Base-by-base conservation (phyloP, 2,888 invertebrate genomes). In the Cerceris ruficornis region DNA sequence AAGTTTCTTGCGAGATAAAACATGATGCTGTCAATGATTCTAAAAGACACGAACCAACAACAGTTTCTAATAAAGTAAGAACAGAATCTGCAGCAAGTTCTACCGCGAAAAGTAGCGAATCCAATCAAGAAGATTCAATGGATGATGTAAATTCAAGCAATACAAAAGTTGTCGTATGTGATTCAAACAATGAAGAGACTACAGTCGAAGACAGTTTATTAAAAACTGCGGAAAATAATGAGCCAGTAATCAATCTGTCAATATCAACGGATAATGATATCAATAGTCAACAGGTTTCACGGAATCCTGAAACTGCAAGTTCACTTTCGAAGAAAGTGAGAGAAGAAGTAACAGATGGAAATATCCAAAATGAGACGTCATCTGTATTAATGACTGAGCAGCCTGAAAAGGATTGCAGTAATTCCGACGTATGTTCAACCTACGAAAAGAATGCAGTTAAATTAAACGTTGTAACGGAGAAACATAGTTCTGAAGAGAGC, bases 401-500 rank as follows among this genome's bases (percentile, higher is more conserved):
- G n/a, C n/a, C n/a, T n/a, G n/a, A n/a, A n/a, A 28, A 28, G 28
- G 28, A 28, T 28, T 28, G 28, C 28, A 28, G 4, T 28, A 28
- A 4, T 28, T 28, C 28, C 1, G 28, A 28, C 28, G 28, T 28
- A 2, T 28, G 4, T 46, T 46, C 5, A 46, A 46, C 1, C 9
- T 46, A 8, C 11, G 46, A 11, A 8, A 11, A 46, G 17, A 71
- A 50, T 46, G 64, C 58, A 14, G 43, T 15, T 62, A 39, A n/a
- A 6, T 28, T 28, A 14, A n/a, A 1, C 14, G n/a, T 17, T 0
- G 11, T 46, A 46, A 15, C 7, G 2, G 55, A 59, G 6, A 52
- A 52, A 9, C 6, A 64, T 15, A 46, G 7, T 6, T 46, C 6
- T 8, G 52, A 59, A 41, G 0, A 17, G 1, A 43, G 39, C 15